Conservation (phyloP, 2,888 invertebrate genomes). For the Tenthredo amoena region DNA sequence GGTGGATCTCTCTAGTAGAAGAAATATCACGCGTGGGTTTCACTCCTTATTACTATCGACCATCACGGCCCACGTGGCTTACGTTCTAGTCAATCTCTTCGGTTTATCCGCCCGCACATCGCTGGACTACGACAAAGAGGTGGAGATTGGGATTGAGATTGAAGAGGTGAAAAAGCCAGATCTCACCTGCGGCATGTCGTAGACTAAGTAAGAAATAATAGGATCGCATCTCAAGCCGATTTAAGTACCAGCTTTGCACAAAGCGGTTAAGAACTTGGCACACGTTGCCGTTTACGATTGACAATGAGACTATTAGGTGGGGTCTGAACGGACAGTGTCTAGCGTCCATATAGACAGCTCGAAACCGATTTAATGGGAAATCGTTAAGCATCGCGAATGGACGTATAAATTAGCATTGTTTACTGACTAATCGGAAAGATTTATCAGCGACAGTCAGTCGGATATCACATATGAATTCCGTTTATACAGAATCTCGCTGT, state of each 20-base stretch:
- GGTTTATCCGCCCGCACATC: slow-evolving; percentile 48
- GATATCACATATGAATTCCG: neutral
- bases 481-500: neutral
- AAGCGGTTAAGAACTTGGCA: slow-evolving; percentile 29
- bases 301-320: slow-evolving; percentile 23
- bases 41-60: slow-evolving; percentile 41
- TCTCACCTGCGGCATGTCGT: neutral
- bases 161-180: slow-evolving; percentile 11
- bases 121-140: slow-evolving; percentile 23
- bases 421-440: slow-evolving; percentile 55
- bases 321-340: neutral
- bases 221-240: neutral
- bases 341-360: neutral
- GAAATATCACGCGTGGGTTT: slow-evolving; percentile 34
- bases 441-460: slow-evolving; percentile 27
- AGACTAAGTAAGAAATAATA: slow-evolving; percentile 35
- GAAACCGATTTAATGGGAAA: slow-evolving; percentile 27
- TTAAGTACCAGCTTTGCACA: slow-evolving; percentile 16
- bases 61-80: slow-evolving; percentile 30
- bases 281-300: slow-evolving; percentile 27
- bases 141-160: slow-evolving; percentile 1
- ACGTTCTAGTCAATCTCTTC: slow-evolving; percentile 28
- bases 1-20: slow-evolving; percentile 13
- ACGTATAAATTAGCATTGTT: slow-evolving; percentile 53
- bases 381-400: neutral